Evolutionary conservation across 2,888 invertebrate species (phyloP).

Genomic region (Archaeoteleia sp.): DNA sequence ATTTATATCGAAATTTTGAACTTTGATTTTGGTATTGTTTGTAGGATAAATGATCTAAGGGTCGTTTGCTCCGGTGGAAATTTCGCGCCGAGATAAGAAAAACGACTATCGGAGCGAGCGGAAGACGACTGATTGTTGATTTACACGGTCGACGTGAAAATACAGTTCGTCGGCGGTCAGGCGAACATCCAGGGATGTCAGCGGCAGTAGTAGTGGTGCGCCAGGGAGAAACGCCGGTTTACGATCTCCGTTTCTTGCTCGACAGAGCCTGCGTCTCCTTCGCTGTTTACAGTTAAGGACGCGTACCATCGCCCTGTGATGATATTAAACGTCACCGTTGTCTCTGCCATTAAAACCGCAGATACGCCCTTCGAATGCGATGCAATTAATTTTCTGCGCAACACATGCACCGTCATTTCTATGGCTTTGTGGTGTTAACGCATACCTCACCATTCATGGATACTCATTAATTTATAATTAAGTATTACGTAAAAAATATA

Average conservation of each 20-base stretch:
- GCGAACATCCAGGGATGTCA: not conserved
- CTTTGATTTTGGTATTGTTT: no score
- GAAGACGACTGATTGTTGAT: slow-evolving; percentile 55
- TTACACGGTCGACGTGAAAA: slow-evolving; percentile 53
- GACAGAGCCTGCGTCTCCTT: not conserved
- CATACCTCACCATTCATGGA: no score
- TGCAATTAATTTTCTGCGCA: no score
- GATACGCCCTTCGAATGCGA: no score
- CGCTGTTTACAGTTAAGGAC: not conserved
- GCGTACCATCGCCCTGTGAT: not conserved
- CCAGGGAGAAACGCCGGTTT: not conserved
- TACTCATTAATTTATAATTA: no score
- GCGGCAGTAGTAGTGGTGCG: not conserved
- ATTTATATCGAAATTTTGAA: no score
- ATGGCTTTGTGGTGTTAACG: no score
- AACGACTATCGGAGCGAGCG: slow-evolving; percentile 33
- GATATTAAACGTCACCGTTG: slow-evolving; percentile 11
- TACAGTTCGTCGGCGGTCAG: slow-evolving; percentile 51
- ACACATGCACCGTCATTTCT: no score
- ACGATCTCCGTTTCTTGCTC: slow-evolving; percentile 1
- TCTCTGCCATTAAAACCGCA: no score
- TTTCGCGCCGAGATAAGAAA: slow-evolving; percentile 39
- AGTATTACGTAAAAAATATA: no score
- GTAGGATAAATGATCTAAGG: no score
- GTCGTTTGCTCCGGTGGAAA: no score